Evolutionary conservation across 37 sponge, comb jelly and placozoan species (phyloP).

Genomic region (Cliona cf. orientalis): DNA sequence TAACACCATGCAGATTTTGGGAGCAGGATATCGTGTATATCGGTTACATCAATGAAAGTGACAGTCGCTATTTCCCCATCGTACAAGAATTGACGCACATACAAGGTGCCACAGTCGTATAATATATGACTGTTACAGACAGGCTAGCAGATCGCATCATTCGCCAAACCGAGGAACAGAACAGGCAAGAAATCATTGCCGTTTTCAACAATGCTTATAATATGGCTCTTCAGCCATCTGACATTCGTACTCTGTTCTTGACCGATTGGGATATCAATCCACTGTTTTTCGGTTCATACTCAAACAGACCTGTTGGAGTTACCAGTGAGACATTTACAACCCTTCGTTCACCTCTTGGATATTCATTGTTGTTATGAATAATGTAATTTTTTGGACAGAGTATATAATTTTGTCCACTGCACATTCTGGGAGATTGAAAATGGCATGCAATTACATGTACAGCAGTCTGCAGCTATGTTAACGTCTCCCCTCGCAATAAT

Average conservation of each 20-base stretch:
- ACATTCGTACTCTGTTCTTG: no score
- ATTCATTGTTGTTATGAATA: no score
- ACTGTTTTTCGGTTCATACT: slow-evolving; percentile 50
- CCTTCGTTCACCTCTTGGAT: slow-evolving; percentile 10
- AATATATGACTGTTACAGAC: slow-evolving; percentile 26
- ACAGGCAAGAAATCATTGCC: slow-evolving; percentile 35
- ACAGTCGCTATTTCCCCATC: slow-evolving; percentile 42
- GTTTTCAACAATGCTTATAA: no score
- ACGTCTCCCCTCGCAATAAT: no score
- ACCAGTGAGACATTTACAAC: not conserved
- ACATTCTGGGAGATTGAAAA: no score
- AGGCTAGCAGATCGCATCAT: slow-evolving; percentile 21
- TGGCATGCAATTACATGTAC: no score
- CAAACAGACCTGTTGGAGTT: slow-evolving; percentile 26
- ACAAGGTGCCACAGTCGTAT: slow-evolving; percentile 12
- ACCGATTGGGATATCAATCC: slow-evolving; percentile 48
- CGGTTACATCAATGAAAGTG: no score
- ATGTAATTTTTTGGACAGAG: no score
- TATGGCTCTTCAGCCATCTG: no score
- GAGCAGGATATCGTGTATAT: no score
- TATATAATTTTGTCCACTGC: no score
- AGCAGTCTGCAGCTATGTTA: no score
- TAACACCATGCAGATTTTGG: slow-evolving; percentile 32
- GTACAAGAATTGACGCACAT: slow-evolving; percentile 6
- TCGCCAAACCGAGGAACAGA: slow-evolving; percentile 7